These are phyloP conservation scores for Hypercompe scribonia DNA, from an alignment of 2,888 invertebrate species.

Conservation along the genomic window DNA sequence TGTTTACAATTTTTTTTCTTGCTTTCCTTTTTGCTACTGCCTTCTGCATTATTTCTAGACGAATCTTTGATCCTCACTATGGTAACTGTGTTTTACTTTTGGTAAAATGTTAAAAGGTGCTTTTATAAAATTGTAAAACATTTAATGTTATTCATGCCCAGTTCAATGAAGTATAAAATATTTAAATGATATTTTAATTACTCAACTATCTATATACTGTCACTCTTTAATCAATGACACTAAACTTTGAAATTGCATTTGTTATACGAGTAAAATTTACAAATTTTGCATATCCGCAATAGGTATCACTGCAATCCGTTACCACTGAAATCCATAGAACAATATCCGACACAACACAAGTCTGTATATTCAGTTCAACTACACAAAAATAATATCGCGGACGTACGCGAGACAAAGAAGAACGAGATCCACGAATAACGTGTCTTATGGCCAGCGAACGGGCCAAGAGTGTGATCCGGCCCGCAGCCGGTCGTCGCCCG, in stretches of 20 bases:
- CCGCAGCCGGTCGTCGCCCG: conserved; percentile 66
- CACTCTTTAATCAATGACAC: conserved; percentile 34
- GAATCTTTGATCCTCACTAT: conserved; percentile 90
- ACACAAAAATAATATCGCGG: conserved; percentile 76
- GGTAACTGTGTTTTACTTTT: conserved; percentile 81
- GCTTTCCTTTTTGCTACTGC: conserved; percentile 87
- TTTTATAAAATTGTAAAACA: conserved; percentile 31
- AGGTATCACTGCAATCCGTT: conserved; percentile 81
- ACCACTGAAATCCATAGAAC: conserved; percentile 81
- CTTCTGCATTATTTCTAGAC: conserved; percentile 87
- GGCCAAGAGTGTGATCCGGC: conserved; percentile 75
- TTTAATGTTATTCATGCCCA: conserved; percentile 36
- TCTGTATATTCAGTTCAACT: conserved; percentile 53
- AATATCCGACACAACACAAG: conserved; percentile 59
- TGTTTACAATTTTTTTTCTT: conserved; percentile 88
- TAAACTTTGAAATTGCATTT: conserved; percentile 41
- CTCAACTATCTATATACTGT: conserved; percentile 10
- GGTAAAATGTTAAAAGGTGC: conserved; percentile 35
- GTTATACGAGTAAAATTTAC: conserved; percentile 35
- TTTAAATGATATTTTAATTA: conserved; percentile 20
- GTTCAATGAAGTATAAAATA: conserved; percentile 19
- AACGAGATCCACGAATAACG: conserved; percentile 50
- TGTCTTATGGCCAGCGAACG: conserved; percentile 67
- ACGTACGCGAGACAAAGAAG: conserved; percentile 74
- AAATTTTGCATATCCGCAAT: conserved; percentile 59